Evolutionary conservation across 2,888 invertebrate species (phyloP), one percentile per base, ranked within the genome.

Genomic region (Lasioglossum malachurum): DNA sequence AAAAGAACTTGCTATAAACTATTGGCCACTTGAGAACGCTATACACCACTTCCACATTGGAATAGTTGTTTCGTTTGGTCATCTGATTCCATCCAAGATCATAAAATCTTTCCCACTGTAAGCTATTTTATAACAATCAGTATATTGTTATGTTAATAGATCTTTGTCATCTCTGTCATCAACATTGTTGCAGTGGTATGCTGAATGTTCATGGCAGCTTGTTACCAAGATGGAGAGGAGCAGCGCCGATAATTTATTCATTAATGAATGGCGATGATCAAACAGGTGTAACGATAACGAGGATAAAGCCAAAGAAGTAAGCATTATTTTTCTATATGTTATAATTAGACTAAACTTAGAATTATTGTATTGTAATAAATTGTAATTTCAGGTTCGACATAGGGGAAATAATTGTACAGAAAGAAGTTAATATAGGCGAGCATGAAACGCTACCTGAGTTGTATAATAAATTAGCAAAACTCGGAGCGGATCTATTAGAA

Each of bases 131-230:
- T 53, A 16, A n/a, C 16, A 27, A 35, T 44, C 41, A 49, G 27
- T 46, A 60, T 46, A 75, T 16, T 38, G 27, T 76, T 64, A 53
- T 31, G 67, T n/a, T n/a, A 71, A 71, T 41, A 2, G n/a, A 49
- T 49, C 12, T 71, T n/a, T n/a, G n/a, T n/a, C n/a, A n/a, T n/a
- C n/a, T 46, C 10, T 44, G n/a, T 81, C 85, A 57, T 87, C 0
- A 38, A 69, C 87, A 90, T 89, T 92, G 84, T n/a, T 96, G 79
- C 94, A 98, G 98, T 92, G 99, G 99, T 44, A 98, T 99, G 96
- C 96, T 99, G 53, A 99, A 99, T 96, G 97, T 99, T 0, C 99
- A 99, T 95, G 98, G 98, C 0, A 99, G 99, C 95, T 95, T 99
- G 75, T 95, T 99, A 87, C 99, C 99, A 0, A 96, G 97, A 80